Evolutionary conservation across 1,140 invertebrate genomes (phyloP), one percentile per base, ranked within the genome.

Genomic region (Lepidurus couesii): DNA sequence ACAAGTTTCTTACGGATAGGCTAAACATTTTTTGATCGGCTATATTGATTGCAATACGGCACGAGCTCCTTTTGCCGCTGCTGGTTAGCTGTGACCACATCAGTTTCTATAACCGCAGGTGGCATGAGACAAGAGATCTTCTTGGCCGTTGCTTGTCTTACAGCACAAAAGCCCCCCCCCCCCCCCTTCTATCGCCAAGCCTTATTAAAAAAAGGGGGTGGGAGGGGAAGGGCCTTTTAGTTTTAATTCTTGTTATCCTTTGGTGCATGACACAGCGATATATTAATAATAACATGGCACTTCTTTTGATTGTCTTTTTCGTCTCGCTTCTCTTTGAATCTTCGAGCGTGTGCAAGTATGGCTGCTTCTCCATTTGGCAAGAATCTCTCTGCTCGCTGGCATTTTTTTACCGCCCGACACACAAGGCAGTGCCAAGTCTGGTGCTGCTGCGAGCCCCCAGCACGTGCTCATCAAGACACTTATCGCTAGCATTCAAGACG

Each of bases 31-130:
- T 65, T 65, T 10, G 21, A n/a, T 13, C 21, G 53, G 16, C 21
- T 65, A 21, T 21, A 13, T 13, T 65, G 53, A 65, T 65, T 65
- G 21, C 53, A 65, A 13, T 65, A 65, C 13, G 53, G 53, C 53
- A 65, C 53, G 53, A 65, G 53, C 53, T 65, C 3, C 34, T 34
- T 34, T 34, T 34, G 34, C 34, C 34, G 34, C 34, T 34, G 34
- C 34, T 65, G 13, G 21, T 13, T 21, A n/a, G 53, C 53, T 65
- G 53, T 65, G 53, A 65, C 53, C 53, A 65, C 16, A 65, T 65
- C 53, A 65, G 53, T 65, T 65, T 65, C 53, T 65, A 65, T 65
- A 65, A 65, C 53, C 53, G 53, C 53, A 65, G 53, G 53, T 65
- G 53, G 53, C 16, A 65, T 65, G 53, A 65, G 13, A 65, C 53